Conservation (phyloP, 2,888 invertebrate species). For the Anagyrus pseudococci region DNA sequence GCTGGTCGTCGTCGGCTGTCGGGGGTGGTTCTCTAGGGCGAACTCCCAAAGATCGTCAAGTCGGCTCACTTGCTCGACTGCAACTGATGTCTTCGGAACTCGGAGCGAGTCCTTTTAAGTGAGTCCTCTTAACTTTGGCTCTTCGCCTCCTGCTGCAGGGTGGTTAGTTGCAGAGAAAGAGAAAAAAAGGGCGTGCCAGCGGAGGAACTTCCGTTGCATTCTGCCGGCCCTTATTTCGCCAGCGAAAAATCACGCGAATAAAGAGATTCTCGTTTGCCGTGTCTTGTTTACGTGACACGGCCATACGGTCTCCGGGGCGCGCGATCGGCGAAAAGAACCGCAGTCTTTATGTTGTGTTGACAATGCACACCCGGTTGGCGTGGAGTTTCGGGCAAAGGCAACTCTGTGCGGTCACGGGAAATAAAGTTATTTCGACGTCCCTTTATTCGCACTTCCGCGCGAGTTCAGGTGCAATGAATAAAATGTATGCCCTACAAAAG, state of each 20-base stretch:
- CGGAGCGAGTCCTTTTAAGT: constrained; percentile 11
- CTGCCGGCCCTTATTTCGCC: too few species aligned
- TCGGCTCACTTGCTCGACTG: constrained; percentile 9
- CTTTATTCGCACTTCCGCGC: too few species aligned
- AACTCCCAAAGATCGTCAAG: background rate
- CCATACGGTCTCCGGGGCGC: background rate
- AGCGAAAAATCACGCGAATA: background rate
- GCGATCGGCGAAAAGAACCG: background rate
- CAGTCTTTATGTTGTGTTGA: constrained; percentile 6
- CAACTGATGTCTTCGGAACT: constrained; percentile 15
- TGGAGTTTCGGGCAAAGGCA: too few species aligned
- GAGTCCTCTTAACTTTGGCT: background rate
- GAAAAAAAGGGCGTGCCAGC: constrained; percentile 8
- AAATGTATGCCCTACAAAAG: too few species aligned
- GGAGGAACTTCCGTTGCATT: background rate
- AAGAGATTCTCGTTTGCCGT: background rate
- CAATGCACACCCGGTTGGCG: too few species aligned
- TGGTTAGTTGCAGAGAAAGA: background rate
- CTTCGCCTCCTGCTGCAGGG: background rate
- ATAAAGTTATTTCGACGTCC: too few species aligned
- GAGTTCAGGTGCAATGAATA: too few species aligned
- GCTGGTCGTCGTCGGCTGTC: too few species aligned
- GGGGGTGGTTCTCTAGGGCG: too few species aligned
- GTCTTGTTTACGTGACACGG: too few species aligned
- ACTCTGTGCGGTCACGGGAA: too few species aligned